Evolutionary conservation across 2,113 vertebrate genomes (phyloP), one percentile per base, ranked within the genome.

Genomic region (Oostethus manadensis): DNA sequence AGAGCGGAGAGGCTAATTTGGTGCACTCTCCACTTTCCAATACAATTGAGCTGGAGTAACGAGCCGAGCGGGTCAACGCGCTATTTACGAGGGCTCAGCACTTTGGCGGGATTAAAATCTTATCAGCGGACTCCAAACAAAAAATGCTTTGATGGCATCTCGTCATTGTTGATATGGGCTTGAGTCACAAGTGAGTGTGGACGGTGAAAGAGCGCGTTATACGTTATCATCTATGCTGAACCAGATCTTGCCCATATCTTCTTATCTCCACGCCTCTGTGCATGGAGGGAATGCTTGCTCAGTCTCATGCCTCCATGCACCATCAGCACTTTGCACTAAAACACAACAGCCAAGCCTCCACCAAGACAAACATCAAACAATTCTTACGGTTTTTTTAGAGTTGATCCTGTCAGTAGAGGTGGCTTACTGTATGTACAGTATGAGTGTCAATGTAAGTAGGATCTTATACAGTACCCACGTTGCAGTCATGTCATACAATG

Each of bases 221-320:
- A 83, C 76, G 74, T 80, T 74, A 66, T 49, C 57, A 60, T 77
- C 68, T 54, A 40, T 73, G 77, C 77, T 83, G 70, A 83, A 74
- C 74, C 75, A 82, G 73, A 77, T 66, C 63, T 60, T 60, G 18
- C 75, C 66, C 78, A 70, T 71, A 83, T 81, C 45, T 55, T 61
- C 78, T 87, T 80, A 89, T 89, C 80, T 82, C 49, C 59, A 75
- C 77, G 86, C 76, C 77, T 45, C 51, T 61, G 66, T 79, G 84
- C 80, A 71, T 81, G 65, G 68, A 58, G 77, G 81, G 80, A 81
- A 82, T 81, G 74, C 54, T 71, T 33, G 61, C 45, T 73, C 60
- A 33, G 29, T 33, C 29, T 60, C 79, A 79, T 78, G 75, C 74
- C 72, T 85, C 68, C 65, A 71, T 83, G 80, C 77, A 71, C 71